These are phyloP conservation scores for Petrocephalus schoutedeni DNA, from an alignment of 2,797 vertebrate genomes.

Conservation along the genomic window DNA sequence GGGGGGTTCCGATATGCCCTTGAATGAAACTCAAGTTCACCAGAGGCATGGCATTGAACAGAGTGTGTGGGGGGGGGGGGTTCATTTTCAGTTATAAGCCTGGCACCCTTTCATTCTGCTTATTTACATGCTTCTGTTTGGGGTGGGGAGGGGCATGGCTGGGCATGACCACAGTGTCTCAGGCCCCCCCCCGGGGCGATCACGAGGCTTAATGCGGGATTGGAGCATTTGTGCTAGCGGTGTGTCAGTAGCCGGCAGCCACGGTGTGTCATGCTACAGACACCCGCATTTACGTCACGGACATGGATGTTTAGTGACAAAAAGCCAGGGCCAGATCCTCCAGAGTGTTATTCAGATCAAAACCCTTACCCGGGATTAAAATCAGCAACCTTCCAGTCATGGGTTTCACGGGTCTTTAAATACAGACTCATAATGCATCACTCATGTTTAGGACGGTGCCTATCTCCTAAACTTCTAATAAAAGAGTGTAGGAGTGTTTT, in stretches of 20 bases:
- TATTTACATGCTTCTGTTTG: conserved; percentile 56
- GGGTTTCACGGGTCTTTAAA: neutral
- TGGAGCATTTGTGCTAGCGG: neutral
- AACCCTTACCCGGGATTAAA: neutral
- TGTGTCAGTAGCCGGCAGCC: neutral
- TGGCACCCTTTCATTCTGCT: conserved; percentile 51
- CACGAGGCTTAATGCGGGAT: neutral
- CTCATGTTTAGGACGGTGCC: neutral
- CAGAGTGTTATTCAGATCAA: neutral
- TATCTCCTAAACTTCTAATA: no score
- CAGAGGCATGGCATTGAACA: conserved; percentile 41
- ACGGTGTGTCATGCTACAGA: neutral
- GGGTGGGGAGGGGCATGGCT: neutral
- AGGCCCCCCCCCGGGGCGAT: neutral
- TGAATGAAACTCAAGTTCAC: conserved; percentile 65
- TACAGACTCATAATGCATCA: neutral
- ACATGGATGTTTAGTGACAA: neutral
- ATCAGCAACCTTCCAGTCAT: neutral
- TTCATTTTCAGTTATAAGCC: conserved; percentile 65
- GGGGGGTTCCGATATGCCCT: conserved; percentile 51
- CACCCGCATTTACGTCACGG: neutral
- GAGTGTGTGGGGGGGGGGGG: conserved; percentile 63
- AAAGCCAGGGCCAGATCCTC: neutral
- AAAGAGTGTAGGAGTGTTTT: no score
- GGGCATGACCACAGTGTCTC: conserved; percentile 22